Conservation (phyloP, 2,113 vertebrate genomes). For the Osmerus eperlanus region DNA sequence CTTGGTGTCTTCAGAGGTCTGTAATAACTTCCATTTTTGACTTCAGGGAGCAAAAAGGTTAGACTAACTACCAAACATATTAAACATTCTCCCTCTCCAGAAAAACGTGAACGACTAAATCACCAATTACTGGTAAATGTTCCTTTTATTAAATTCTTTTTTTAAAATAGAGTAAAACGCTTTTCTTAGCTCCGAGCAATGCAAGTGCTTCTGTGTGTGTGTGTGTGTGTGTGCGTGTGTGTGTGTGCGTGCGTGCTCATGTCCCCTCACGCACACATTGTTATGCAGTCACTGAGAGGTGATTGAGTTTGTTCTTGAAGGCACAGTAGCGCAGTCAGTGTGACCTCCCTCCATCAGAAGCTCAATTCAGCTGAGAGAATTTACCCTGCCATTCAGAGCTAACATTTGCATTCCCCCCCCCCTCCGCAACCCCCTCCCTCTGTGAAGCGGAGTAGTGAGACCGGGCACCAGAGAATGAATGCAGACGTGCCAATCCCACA, state of each 20-base stretch:
- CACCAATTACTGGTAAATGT: neutral
- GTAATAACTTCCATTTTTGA: neutral
- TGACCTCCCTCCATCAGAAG: slow-evolving; percentile 32
- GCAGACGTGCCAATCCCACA: slow-evolving; percentile 39
- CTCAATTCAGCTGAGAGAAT: slow-evolving; percentile 25
- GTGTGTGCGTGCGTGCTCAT: neutral
- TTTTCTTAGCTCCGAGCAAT: too few relatives aligned
- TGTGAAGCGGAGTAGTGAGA: neutral
- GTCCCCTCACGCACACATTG: neutral
- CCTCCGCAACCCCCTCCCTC: slow-evolving; percentile 34
- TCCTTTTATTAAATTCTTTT: neutral
- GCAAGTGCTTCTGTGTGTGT: too few relatives aligned
- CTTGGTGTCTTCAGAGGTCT: neutral
- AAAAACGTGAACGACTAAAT: neutral
- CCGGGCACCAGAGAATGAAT: slow-evolving; percentile 39
- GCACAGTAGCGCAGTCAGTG: slow-evolving; percentile 9
- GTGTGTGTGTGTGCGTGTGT: too few relatives aligned
- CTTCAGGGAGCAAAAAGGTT: neutral
- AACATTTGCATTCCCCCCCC: slow-evolving; percentile 30
- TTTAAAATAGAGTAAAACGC: too few relatives aligned
- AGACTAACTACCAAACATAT: neutral
- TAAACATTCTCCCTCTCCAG: neutral
- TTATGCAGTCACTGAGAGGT: neutral
- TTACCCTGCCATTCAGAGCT: slow-evolving; percentile 36
- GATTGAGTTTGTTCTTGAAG: neutral